Percentiles rank a stretch among this genome's conserved stretches.
Conservation (phyloP, 2,797 vertebrate genomes). For the Sebastes iracundus region DNA sequence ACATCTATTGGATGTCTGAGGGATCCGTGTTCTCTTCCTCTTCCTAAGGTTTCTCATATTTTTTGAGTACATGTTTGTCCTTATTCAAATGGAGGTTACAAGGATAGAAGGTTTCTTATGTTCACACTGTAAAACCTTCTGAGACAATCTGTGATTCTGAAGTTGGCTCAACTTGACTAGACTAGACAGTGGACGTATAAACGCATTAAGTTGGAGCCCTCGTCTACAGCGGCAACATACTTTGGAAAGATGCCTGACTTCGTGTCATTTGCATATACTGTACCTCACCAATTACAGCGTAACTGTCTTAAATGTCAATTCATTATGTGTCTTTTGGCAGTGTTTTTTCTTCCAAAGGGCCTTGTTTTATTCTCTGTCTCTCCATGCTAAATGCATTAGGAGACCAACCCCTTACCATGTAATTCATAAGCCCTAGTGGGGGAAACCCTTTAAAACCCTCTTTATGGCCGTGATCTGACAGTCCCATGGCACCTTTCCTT, state of each 20-base stretch:
- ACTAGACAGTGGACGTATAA: neutral
- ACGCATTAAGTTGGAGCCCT: conserved; percentile 22
- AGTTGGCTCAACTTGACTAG: neutral
- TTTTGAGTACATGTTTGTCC: neutral
- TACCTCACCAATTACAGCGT: conserved; percentile 57
- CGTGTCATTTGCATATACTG: conserved; percentile 57
- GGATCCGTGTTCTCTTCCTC: neutral
- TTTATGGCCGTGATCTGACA: conserved; percentile 67
- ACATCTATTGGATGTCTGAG: neutral
- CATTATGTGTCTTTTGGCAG: conserved; percentile 56
- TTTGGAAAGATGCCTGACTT: conserved; percentile 52
- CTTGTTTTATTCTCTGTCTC: conserved; percentile 52
- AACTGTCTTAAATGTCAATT: conserved; percentile 68
- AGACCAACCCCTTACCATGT: conserved; percentile 48
- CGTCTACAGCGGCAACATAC: neutral
- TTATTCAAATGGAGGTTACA: neutral
- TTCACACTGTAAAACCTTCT: neutral
- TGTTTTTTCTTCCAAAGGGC: conserved; percentile 43
- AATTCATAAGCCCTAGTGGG: conserved; percentile 62
- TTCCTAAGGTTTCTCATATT: neutral
- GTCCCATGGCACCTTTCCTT: conserved; percentile 50
- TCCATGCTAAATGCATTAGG: conserved; percentile 62
- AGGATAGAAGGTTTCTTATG: neutral
- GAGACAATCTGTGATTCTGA: conserved; percentile 5
- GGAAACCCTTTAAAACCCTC: conserved; percentile 66